Evolutionary conservation across 2,113 vertebrate species (phyloP).

Genomic region (Boleophthalmus pectinirostris): DNA sequence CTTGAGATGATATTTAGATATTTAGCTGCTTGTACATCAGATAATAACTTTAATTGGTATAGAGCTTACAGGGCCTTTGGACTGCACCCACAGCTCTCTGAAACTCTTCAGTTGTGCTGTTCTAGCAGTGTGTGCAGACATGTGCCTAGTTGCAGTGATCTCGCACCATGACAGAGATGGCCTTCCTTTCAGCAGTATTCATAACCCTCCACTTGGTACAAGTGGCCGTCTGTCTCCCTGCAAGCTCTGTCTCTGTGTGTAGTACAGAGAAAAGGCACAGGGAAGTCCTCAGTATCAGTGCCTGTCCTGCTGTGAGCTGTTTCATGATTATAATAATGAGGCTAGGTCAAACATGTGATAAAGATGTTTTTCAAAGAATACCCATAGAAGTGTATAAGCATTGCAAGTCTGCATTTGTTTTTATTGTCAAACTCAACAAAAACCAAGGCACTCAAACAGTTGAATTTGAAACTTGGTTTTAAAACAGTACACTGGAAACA

Average conservation of each 20-base stretch:
- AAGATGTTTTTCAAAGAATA: constrained; percentile 57
- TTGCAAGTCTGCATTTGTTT: constrained; percentile 38
- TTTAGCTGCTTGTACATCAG: not conserved
- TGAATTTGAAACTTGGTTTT: constrained; percentile 40
- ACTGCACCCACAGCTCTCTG: not conserved
- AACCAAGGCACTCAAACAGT: constrained; percentile 65
- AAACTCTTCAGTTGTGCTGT: constrained; percentile 41
- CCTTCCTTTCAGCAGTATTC: constrained; percentile 66
- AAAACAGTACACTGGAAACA: constrained; percentile 20
- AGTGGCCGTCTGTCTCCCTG: constrained; percentile 58
- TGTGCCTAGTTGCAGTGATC: constrained; percentile 57
- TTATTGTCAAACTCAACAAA: constrained; percentile 67
- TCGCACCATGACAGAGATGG: constrained; percentile 68
- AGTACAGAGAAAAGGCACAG: constrained; percentile 55
- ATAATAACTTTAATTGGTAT: not conserved
- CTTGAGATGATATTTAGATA: not conserved
- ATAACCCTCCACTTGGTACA: constrained; percentile 52
- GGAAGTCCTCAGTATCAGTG: constrained; percentile 63
- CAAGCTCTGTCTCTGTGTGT: constrained; percentile 56
- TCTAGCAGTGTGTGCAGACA: constrained; percentile 58
- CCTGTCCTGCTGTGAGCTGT: constrained; percentile 61
- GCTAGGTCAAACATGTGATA: constrained; percentile 34
- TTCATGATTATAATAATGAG: constrained; percentile 56
- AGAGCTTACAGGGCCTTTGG: not conserved
- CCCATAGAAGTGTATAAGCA: constrained; percentile 22